phyloP scores from a whole-genome alignment of 2,797 vertebrate species.

The Macrochelys suwanniensis region DNA sequence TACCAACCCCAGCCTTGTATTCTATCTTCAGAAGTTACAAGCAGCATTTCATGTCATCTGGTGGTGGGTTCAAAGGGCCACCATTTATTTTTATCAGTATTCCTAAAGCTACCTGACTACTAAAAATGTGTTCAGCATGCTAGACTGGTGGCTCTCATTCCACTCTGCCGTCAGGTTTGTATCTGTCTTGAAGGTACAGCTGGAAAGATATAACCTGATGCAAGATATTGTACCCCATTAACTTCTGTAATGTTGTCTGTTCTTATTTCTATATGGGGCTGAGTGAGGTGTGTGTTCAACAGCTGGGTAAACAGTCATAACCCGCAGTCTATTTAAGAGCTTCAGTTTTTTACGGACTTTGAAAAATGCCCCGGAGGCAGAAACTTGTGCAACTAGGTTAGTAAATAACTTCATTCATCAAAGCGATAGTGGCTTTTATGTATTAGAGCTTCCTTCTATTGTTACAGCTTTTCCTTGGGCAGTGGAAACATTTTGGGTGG shows the following conservation, averaged over 20 bases:
- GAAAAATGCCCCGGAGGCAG: slow-evolving; percentile 35
- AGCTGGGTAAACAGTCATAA: not conserved
- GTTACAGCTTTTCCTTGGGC: slow-evolving; percentile 64
- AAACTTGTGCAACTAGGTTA: slow-evolving; percentile 42
- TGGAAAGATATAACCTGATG: rapidly evolving
- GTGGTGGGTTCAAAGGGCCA: rapidly evolving
- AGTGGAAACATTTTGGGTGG: slow-evolving; percentile 45
- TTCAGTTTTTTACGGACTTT: slow-evolving; percentile 31
- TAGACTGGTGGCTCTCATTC: not conserved
- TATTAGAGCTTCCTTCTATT: slow-evolving; percentile 67
- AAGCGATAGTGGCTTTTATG: slow-evolving; percentile 39
- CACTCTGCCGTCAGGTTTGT: not conserved
- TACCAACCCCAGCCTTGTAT: not conserved
- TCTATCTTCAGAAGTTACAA: not conserved
- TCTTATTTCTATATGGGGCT: not conserved
- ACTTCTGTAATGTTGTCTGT: not conserved
- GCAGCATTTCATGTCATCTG: not conserved
- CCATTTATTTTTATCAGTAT: not conserved
- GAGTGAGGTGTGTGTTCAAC: not conserved
- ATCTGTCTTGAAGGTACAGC: not conserved
- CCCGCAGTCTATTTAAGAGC: not conserved
- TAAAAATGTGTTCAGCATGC: not conserved
- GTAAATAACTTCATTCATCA: slow-evolving; percentile 56
- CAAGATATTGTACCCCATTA: not conserved
- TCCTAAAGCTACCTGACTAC: not conserved